Evolutionary conservation across 2,797 vertebrate species (phyloP), one percentile per base, ranked within the genome.

Genomic region (Furcifer pardalis): DNA sequence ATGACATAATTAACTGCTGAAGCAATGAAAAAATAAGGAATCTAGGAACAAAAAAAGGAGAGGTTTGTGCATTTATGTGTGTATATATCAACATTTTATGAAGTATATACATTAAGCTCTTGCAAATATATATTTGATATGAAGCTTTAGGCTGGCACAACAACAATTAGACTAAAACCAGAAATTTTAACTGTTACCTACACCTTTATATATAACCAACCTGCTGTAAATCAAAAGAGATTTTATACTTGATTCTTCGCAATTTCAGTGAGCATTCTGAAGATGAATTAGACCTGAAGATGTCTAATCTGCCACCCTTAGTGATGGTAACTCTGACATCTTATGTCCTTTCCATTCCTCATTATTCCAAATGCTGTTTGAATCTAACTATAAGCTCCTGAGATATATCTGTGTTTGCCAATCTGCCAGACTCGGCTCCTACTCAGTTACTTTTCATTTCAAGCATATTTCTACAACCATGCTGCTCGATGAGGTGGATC

Each of bases 1-100:
- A 97, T 97, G 96, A 97, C 96, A 97, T 97, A 98, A 98, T 98
- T 98, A 98, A 97, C 96, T 96, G 95, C 95, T 95, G 96, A 96
- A 97, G 96, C 95, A 96, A 95, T 93, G 96, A 95, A 95, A 96
- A 84, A 97, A 96, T 95, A 96, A 96, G 96, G 93, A 93, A 92
- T 96, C 95, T 96, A 92, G 90, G 89, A 95, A 95, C 93, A 91
- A 85, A 89, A 88, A 91, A 66, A 37, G 40, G 91, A 92, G 89
- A 88, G 90, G 90, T 91, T 94, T 96, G 87, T 94, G 92, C 94
- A 72, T 91, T 93, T 95, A 93, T 91, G 77, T 60, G 65, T 92
- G 81, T 93, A 87, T 92, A 93, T 93, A 95, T 87, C 90, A 94
- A 91, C 91, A 90, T 94, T 91, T 82, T 46, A 87, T 84, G 74